These are phyloP conservation scores for Aphelocoma coerulescens DNA, from an alignment of 2,113 vertebrate species.

Conservation along the genomic window DNA sequence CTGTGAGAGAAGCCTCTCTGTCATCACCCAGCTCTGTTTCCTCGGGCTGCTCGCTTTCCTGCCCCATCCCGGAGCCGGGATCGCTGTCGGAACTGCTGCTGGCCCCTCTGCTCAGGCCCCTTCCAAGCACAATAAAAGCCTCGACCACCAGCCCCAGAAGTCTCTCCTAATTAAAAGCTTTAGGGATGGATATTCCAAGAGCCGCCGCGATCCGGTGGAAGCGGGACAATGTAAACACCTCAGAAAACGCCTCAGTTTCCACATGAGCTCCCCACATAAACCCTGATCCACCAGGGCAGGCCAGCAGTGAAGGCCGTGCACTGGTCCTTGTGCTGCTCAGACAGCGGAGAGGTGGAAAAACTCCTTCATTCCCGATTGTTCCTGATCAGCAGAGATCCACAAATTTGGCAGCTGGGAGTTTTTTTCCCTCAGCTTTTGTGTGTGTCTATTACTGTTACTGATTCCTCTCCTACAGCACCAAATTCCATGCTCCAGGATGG, in stretches of 20 bases:
- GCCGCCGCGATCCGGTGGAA: constrained; percentile 14
- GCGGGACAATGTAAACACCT: constrained; percentile 36
- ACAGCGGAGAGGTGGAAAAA: not conserved
- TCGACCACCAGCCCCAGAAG: constrained; percentile 17
- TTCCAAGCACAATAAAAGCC: constrained; percentile 40
- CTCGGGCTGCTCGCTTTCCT: not conserved
- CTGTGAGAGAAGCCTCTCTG: not conserved
- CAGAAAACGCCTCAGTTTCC: not conserved
- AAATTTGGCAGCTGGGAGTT: not conserved
- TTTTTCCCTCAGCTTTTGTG: not conserved
- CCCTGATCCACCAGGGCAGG: not conserved
- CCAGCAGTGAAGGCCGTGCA: not conserved
- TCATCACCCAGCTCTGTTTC: not conserved
- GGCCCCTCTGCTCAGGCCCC: not conserved
- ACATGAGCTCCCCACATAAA: not conserved
- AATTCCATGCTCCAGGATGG: not conserved
- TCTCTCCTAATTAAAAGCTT: constrained; percentile 26
- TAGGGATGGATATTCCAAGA: constrained; percentile 13
- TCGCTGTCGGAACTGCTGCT: not conserved
- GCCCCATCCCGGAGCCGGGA: not conserved
- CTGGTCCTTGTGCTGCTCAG: not conserved
- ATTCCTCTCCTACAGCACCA: not conserved
- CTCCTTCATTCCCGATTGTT: not conserved
- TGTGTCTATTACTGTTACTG: not conserved
- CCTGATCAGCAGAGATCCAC: not conserved